Percentiles rank a stretch among this genome's conserved stretches.
phyloP scores from a whole-genome alignment of 1,140 invertebrate genomes.

The Pollicipes pollicipes region DNA sequence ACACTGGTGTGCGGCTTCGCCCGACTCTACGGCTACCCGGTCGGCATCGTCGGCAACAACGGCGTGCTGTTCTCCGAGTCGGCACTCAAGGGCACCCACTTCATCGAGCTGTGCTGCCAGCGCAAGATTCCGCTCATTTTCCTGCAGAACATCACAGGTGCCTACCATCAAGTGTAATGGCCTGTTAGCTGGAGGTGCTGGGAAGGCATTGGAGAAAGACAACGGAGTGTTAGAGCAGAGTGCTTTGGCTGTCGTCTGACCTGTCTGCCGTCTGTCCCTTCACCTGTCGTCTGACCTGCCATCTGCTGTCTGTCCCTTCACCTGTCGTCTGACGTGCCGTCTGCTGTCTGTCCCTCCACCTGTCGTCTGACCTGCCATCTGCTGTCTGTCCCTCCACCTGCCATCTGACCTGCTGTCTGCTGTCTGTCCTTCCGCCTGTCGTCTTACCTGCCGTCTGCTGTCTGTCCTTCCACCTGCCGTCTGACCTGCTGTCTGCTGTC shows the following conservation, averaged over 20 bases:
- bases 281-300: too few relatives aligned
- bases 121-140: constrained; percentile 87
- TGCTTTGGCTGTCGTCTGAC: not conserved
- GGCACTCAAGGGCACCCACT: constrained; percentile 90
- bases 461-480: too few relatives aligned
- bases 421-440: too few relatives aligned
- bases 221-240: not conserved
- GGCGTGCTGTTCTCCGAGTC: constrained; percentile 94
- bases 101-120: constrained; percentile 86
- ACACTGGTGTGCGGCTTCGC: constrained; percentile 96
- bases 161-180: constrained; percentile 5
- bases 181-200: constrained; percentile 1
- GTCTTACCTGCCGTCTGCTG: too few relatives aligned
- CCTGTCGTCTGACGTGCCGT: too few relatives aligned
- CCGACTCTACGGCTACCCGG: constrained; percentile 71
- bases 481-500: too few relatives aligned
- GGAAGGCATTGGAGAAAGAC: not conserved
- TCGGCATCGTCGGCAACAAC: constrained; percentile 94
- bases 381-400: too few relatives aligned
- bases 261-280: too few relatives aligned
- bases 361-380: too few relatives aligned
- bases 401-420: too few relatives aligned
- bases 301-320: too few relatives aligned
- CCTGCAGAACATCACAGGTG: constrained; percentile 92
- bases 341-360: too few relatives aligned